phyloP scores from a whole-genome alignment of 2,113 vertebrate species.

The Scatophagus argus region DNA sequence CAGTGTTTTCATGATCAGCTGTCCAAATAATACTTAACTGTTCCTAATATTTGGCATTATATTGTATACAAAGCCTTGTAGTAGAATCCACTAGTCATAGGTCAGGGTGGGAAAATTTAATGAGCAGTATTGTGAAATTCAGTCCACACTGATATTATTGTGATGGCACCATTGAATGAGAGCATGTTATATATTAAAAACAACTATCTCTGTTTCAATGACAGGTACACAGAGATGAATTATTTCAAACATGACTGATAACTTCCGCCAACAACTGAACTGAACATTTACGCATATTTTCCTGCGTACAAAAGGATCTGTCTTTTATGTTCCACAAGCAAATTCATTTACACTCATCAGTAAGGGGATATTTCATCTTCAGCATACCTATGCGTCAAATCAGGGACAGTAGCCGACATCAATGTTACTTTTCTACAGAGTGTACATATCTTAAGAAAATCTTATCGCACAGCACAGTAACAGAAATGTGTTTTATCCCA shows the following conservation, averaged over 20 bases:
- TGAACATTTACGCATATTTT: slow-evolving; percentile 4
- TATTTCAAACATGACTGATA: not conserved
- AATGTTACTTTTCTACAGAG: not conserved
- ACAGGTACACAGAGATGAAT: not conserved
- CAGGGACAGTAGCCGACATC: slow-evolving; percentile 17
- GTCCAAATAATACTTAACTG: not conserved
- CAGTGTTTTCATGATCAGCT: not conserved
- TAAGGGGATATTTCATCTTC: slow-evolving; percentile 25
- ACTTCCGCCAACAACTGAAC: not conserved
- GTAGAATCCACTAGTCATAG: slow-evolving; percentile 12
- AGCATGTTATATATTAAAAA: not conserved
- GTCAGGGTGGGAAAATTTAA: slow-evolving; percentile 53
- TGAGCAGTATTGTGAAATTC: slow-evolving; percentile 25
- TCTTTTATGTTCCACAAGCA: not conserved
- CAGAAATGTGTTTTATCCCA: slow-evolving; percentile 25
- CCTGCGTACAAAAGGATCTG: slow-evolving; percentile 11
- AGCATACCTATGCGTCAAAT: slow-evolving; percentile 16
- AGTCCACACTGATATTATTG: slow-evolving; percentile 26
- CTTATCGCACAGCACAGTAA: slow-evolving; percentile 13
- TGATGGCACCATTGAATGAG: slow-evolving; percentile 1
- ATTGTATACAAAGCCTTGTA: not conserved
- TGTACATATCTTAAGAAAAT: not conserved
- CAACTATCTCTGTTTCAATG: slow-evolving; percentile 5
- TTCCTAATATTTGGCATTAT: not conserved
- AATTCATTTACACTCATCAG: slow-evolving; percentile 10